Conservation (phyloP, 1,140 invertebrate species). For the Wiebesia pumilae region DNA sequence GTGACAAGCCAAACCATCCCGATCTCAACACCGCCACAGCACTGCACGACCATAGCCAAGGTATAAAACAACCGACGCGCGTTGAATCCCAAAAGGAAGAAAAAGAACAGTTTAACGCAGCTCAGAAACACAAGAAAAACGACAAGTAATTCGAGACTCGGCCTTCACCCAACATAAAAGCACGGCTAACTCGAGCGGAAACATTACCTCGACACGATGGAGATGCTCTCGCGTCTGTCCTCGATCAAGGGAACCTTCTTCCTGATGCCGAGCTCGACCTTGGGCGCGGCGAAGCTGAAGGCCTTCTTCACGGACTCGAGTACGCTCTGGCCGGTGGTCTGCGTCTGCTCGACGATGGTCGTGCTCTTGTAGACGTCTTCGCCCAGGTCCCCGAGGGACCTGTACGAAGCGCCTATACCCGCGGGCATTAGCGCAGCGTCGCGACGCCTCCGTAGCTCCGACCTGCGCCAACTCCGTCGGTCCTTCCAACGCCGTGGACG, state of each 20-base stretch:
- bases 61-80: neutral
- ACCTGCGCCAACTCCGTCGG: conserved; percentile 48
- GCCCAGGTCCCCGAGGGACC: conserved; percentile 77
- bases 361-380: conserved; percentile 81
- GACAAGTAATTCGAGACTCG: neutral
- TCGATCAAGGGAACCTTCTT: conserved; percentile 76
- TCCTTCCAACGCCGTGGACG: conserved; percentile 15
- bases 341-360: conserved; percentile 77
- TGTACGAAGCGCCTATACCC: conserved; percentile 79
- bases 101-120: neutral
- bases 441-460: conserved; percentile 40
- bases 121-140: neutral
- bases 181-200: conserved; percentile 6
- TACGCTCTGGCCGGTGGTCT: conserved; percentile 74
- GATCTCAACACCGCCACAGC: neutral
- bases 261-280: conserved; percentile 67
- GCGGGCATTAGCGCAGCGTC: conserved; percentile 72
- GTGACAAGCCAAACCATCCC: no score
- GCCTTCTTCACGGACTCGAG: conserved; percentile 80
- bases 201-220: conserved; percentile 76
- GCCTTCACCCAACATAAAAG: neutral
- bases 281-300: conserved; percentile 76
- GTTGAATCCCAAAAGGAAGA: neutral
- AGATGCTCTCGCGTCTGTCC: conserved; percentile 71
- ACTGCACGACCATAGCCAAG: neutral